Evolutionary conservation across 2,888 invertebrate genomes (phyloP), one percentile per base, ranked within the genome.

Genomic region (Dryomyza anilis): DNA sequence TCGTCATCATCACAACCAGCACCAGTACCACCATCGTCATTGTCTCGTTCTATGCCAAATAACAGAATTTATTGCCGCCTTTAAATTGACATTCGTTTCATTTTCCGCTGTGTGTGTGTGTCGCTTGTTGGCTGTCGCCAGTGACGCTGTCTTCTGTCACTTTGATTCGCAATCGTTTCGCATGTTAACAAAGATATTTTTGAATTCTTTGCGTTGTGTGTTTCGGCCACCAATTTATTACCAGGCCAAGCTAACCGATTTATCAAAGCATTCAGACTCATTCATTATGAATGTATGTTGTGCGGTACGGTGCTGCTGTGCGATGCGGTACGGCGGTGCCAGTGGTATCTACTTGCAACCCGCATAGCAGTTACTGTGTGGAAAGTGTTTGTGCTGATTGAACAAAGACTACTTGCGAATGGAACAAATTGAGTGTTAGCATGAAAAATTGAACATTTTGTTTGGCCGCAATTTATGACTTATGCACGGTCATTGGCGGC

Each of bases 131-230:
- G 21, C n/a, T 10, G 53, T n/a, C 29, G 8, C 7, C 23, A 8
- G 21, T 8, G 48, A n/a, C 6, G 14, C 16, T 1, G 36, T 36
- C 36, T 55, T 23, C 36, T 48, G 45, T 30, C 30, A 19, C 21
- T 30, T 30, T 30, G 30, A 29, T 21, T n/a, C 48, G 59, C 46
- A 14, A 33, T 21, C 36, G 5, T 16, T 21, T 10, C 46, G 46
- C n/a, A n/a, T 27, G 43, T 30, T 33, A 59, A 48, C 59, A 59
- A 29, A 59, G 59, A 59, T 23, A 59, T 59, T 59, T 59, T 59
- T 33, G 59, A 33, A 33, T 46, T 23, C 30, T 33, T 33, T 57
- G 23, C 43, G n/a, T 43, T 43, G 14, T 16, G 7, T 30, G 8
- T 52, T 14, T 36, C 10, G 19, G 33, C 36, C 21, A 16, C 50